Evolutionary conservation across 2,888 invertebrate genomes (phyloP), one percentile per base, ranked within the genome.

Genomic region (Pristionchus entomophagus): DNA sequence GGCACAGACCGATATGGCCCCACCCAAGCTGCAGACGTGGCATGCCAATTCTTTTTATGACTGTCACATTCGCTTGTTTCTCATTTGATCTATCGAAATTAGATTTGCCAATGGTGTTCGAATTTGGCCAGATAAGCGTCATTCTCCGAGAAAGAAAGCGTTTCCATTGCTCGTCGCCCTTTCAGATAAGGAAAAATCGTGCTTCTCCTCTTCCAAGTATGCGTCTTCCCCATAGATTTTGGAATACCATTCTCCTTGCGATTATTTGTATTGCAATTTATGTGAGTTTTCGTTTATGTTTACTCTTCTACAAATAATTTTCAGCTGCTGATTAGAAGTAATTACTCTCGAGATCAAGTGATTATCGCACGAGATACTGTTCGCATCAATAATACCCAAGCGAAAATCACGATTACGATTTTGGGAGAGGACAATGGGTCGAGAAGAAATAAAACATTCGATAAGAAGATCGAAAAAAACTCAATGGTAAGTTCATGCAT

Each of bases 391-490:
- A 41, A 45, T n/a, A 73, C 26, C 19, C 22, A 69, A 38, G 14
- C 38, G 22, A 45, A 80, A 32, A 80, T 80, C 32, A 51, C 22
- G 12, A 80, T 80, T 32, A 26, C 51, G 8, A 80, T 80, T 51
- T 12, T 80, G 12, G 78, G 78, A 17, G 8, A 51, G 14, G 78
- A 80, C 32, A 29, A 80, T 80, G 78, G 78, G 32, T 80, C 78
- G 32, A 51, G 78, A 51, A 80, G 78, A 22, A 51, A 51, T 17
- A 80, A 51, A 45, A 26, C n/a, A n/a, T n/a, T 0, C 38, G 32
- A 51, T 17, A 32, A 29, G 32, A 80, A 80, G 49, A 51, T 26
- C 22, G 41, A 80, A 12, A 32, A 80, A 29, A 80, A 29, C 32
- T 26, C 73, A 22, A 73, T 73, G 73, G 73, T 73, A 38, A 8